These are phyloP conservation scores for Papio anubis DNA, from an alignment of 2,113 vertebrate species.

Conservation along the genomic window DNA sequence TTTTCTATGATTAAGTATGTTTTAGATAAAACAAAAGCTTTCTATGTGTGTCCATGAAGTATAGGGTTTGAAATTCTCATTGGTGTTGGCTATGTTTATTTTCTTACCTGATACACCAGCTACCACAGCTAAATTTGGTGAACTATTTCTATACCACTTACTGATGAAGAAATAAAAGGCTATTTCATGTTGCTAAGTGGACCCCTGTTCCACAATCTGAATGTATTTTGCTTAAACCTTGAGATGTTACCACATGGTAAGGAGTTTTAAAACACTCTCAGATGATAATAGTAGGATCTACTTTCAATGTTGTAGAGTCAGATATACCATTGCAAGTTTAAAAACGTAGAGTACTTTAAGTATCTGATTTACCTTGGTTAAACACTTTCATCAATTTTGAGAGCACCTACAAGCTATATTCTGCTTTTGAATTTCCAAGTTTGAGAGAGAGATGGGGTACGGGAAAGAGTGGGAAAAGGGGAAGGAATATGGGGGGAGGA, in stretches of 20 bases:
- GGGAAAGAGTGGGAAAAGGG: no score
- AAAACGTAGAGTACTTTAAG: background rate
- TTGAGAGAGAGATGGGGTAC: no score
- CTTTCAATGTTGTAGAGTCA: background rate
- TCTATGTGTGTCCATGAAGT: background rate
- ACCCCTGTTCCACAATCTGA: background rate
- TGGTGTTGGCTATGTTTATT: background rate
- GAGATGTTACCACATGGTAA: background rate
- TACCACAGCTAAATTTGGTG: background rate
- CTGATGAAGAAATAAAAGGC: background rate
- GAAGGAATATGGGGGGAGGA: no score
- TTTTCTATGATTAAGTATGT: background rate
- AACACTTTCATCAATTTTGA: background rate
- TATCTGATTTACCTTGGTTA: background rate
- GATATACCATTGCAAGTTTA: background rate
- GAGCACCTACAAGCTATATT: background rate
- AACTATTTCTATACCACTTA: background rate
- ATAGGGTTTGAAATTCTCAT: background rate
- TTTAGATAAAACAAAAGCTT: background rate
- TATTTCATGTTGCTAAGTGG: background rate
- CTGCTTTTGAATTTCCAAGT: background rate
- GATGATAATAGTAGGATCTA: background rate
- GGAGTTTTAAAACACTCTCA: background rate
- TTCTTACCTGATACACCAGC: background rate
- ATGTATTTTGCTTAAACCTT: constrained; percentile 52